A percentile compares a stretch with the other conserved stretches of the same genome.
These are phyloP conservation scores for Metopolophium dirhodum DNA, from an alignment of 1,140 invertebrate genomes.

Conservation along the genomic window DNA sequence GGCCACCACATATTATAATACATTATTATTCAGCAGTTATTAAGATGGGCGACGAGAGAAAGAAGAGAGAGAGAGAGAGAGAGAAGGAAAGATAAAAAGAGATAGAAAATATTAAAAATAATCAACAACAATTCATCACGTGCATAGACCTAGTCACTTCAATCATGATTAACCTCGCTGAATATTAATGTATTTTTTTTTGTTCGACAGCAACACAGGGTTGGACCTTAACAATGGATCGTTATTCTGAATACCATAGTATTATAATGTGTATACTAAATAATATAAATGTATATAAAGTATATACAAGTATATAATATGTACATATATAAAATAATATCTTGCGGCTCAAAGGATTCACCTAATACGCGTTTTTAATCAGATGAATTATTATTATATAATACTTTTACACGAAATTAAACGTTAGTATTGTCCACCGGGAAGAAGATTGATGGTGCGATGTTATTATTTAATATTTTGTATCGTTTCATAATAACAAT, in stretches of 20 bases:
- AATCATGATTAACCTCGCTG: constrained; percentile 21
- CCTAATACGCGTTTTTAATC: constrained; percentile 32
- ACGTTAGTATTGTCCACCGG: not conserved
- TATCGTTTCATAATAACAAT: constrained; percentile 14
- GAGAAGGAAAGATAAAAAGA: not conserved
- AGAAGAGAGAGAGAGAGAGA: not conserved
- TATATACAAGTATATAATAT: not conserved
- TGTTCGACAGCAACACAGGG: not conserved
- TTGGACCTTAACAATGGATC: constrained; percentile 29
- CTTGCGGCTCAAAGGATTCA: constrained; percentile 7
- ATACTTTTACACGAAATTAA: constrained; percentile 21
- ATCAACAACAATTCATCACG: constrained; percentile 22
- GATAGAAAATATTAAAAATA: not conserved
- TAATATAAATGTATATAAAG: not conserved
- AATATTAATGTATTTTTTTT: constrained; percentile 37
- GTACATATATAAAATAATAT: not conserved
- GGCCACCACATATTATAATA: not conserved
- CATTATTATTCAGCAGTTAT: not conserved
- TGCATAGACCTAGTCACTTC: constrained; percentile 31
- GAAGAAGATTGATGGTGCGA: constrained; percentile 17
- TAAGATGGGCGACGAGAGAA: not conserved
- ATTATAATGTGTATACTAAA: not conserved
- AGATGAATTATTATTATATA: constrained; percentile 21
- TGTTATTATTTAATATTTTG: constrained; percentile 20
- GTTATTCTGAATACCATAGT: constrained; percentile 32